Conservation (phyloP, 2,113 vertebrate species). For the Coptodon bakossiorum region DNA sequence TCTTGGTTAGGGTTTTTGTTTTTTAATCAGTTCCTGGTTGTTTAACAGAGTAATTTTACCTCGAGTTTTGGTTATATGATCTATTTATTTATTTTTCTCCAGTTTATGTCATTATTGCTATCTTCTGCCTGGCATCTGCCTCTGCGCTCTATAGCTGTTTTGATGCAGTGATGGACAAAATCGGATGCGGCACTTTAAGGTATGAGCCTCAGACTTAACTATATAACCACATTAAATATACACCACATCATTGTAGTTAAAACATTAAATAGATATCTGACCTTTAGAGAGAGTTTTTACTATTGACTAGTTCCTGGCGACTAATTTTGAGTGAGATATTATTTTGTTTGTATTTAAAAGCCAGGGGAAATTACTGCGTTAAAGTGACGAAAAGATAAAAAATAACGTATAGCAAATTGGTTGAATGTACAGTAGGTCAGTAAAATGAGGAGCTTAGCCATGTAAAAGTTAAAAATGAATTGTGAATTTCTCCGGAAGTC, state of each 20-base stretch:
- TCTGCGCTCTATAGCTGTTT: conserved; percentile 89
- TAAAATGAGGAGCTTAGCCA: neutral
- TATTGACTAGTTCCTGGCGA: neutral
- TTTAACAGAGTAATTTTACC: neutral
- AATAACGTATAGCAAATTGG: neutral
- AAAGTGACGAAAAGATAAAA: neutral
- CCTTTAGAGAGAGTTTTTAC: neutral
- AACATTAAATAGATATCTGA: neutral
- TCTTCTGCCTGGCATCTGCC: conserved; percentile 90
- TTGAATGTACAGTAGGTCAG: neutral
- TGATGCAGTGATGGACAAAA: conserved; percentile 74
- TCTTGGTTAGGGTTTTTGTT: conserved; percentile 77
- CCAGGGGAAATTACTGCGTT: neutral
- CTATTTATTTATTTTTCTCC: neutral
- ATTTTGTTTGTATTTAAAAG: neutral
- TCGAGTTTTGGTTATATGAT: neutral
- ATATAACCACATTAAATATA: neutral
- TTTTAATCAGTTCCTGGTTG: neutral
- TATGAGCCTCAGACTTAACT: conserved; percentile 43
- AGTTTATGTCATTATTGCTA: conserved; percentile 90
- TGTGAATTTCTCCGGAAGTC: neutral
- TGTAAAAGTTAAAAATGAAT: neutral
- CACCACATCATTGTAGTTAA: neutral
- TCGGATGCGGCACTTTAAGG: conserved; percentile 80
- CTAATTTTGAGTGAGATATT: neutral